phyloP scores from a whole-genome alignment of 2,888 invertebrate genomes.

The Phyllotreta cruciferae region DNA sequence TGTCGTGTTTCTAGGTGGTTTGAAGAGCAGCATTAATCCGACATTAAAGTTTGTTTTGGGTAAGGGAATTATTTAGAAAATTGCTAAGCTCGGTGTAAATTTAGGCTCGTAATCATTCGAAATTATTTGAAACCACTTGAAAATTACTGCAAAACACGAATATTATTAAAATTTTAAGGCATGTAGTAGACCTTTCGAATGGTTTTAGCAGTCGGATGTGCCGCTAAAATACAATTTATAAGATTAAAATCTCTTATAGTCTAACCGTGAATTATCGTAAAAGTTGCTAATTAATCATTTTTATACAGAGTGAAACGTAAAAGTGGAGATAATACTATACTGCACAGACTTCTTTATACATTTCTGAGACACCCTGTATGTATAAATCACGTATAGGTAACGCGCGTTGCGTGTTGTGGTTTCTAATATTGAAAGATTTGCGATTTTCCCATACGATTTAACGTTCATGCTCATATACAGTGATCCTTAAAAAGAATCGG shows the following conservation, averaged over 20 bases:
- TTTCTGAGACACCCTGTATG: too few relatives aligned
- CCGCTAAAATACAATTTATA: conserved; percentile 8
- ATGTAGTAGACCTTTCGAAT: conserved; percentile 8
- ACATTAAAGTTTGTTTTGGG: conserved; percentile 40
- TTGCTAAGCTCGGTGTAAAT: conserved; percentile 42
- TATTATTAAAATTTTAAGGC: conserved; percentile 42
- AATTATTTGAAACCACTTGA: conserved; percentile 45
- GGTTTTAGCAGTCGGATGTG: conserved; percentile 6
- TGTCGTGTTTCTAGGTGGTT: conserved; percentile 39
- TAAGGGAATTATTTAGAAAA: conserved; percentile 40
- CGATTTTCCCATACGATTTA: conserved; percentile 16
- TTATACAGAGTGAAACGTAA: too few relatives aligned
- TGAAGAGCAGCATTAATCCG: conserved; percentile 36
- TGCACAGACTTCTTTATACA: too few relatives aligned
- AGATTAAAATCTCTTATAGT: background rate
- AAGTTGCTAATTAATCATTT: too few relatives aligned
- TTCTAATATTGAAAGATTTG: conserved; percentile 1
- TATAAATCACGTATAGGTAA: too few relatives aligned
- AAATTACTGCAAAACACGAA: conserved; percentile 45
- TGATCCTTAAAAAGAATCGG: too few relatives aligned
- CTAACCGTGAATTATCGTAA: too few relatives aligned
- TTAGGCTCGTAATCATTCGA: conserved; percentile 40
- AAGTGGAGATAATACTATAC: too few relatives aligned
- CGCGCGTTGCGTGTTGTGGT: too few relatives aligned
- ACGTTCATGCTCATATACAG: too few relatives aligned